Evolutionary conservation across 2,888 invertebrate species (phyloP), one percentile per base, ranked within the genome.

Genomic region (Zeuzera pyrina): DNA sequence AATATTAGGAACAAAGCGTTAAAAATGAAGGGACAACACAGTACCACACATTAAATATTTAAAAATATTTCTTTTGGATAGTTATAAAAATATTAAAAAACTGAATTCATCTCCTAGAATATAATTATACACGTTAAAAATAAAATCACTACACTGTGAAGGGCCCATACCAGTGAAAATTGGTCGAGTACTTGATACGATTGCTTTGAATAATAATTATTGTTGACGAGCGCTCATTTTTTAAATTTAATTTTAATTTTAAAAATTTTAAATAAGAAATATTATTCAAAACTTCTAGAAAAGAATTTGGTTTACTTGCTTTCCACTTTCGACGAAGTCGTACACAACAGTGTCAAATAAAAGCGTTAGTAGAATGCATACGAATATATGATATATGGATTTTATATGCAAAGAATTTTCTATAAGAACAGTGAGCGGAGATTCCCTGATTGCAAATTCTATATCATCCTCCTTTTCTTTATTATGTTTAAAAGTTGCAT

Each of bases 371-470:
- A 95, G 77, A 43, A 91, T 89, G 11, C 91, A 91, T 28, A 91
- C 85, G 68, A 94, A 95, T 43, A 95, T 90, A 61, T 95, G 91
- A 64, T 94, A 93, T 44, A 96, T 89, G 2, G 94, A 91, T 49
- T 88, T 86, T 50, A 96, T 90, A 68, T 95, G 95, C 31, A 88
- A 86, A 0, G 77, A 77, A 30, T 90, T 87, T 56, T 91, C 87
- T 47, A 93, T 86, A 12, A 96, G 84, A 38, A 91, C 91, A 0
- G 93, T 94, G 34, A 95, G 77, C n/a, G 91, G 81, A 0, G 95
- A 95, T 58, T 92, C 90, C 40, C 95, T 84, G 4, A 84, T 61
- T n/a, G 85, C 58, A 57, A 94, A 95, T 36, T 74, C 74, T 13
- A 57, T 45, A n/a, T 36, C 43, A 12, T 46, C 35, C 8, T 49